Conservation (phyloP, 1,140 invertebrate species). For the Sesamia nonagrioides region DNA sequence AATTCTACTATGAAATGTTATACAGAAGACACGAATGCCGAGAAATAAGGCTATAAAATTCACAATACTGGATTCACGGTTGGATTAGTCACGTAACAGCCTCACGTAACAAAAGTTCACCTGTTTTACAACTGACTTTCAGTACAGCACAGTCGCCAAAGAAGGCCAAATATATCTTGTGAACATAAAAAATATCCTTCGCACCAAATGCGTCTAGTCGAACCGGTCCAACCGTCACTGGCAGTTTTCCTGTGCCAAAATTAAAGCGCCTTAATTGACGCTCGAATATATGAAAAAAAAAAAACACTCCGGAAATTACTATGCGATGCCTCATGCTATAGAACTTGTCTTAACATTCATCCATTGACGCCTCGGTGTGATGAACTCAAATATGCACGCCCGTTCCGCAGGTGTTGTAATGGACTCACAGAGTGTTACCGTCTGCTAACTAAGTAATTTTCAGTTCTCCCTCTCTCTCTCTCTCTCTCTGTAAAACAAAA, state of each 20-base stretch:
- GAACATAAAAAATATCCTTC: constrained; percentile 64
- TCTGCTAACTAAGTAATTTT: background rate
- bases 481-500: background rate
- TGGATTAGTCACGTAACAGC: constrained; percentile 31
- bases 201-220: constrained; percentile 53
- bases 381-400: constrained; percentile 11
- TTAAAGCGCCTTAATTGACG: constrained; percentile 65
- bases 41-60: constrained; percentile 19
- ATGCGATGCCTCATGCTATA: constrained; percentile 55
- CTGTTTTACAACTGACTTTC: constrained; percentile 48
- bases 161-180: constrained; percentile 54
- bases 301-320: constrained; percentile 65
- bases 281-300: constrained; percentile 49
- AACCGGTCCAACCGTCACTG: constrained; percentile 62
- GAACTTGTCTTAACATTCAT: constrained; percentile 30
- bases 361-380: constrained; percentile 29
- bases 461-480: constrained; percentile 3
- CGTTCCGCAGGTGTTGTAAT: constrained; percentile 31
- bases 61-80: constrained; percentile 16
- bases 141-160: constrained; percentile 36
- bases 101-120: constrained; percentile 46
- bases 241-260: constrained; percentile 62
- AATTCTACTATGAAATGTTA: background rate
- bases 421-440: constrained; percentile 16
- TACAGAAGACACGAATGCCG: background rate